Evolutionary conservation across 1,140 invertebrate species (phyloP).

Genomic region (Drosophila aff.): DNA sequence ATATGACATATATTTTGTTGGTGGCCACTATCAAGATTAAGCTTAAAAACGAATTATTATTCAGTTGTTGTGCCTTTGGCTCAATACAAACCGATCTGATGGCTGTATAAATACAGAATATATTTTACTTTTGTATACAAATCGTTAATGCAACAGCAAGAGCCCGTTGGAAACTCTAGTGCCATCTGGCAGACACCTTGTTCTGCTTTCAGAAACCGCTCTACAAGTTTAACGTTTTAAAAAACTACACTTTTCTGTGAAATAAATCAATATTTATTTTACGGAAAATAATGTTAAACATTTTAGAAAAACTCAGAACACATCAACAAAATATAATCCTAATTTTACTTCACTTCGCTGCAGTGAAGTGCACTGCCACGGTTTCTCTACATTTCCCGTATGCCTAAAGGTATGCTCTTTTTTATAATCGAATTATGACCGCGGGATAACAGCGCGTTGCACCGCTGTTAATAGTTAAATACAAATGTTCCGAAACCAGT

Average conservation of each 20-base stretch:
- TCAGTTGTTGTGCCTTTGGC: neutral
- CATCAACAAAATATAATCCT: neutral
- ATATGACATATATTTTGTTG: neutral
- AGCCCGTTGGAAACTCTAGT: too few species aligned
- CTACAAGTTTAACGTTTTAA: too few species aligned
- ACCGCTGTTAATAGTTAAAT: constrained; percentile 3
- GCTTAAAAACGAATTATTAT: neutral
- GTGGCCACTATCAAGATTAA: neutral
- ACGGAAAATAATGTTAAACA: neutral
- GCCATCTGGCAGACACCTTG: too few species aligned
- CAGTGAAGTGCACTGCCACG: too few species aligned
- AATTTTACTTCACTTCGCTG: neutral
- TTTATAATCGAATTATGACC: neutral
- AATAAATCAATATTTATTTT: neutral
- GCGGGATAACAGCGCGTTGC: constrained; percentile 1
- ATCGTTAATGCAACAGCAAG: neutral
- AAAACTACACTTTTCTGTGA: neutral
- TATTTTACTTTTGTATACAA: neutral
- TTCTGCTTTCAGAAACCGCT: too few species aligned
- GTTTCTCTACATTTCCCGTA: neutral
- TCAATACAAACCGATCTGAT: neutral
- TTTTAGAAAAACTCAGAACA: neutral
- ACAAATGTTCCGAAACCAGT: neutral
- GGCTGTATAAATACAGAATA: neutral
- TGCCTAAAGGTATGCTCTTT: constrained; percentile 13